phyloP scores from a whole-genome alignment of 2,797 vertebrate species.

The Helicolenus hilgendorfi region DNA sequence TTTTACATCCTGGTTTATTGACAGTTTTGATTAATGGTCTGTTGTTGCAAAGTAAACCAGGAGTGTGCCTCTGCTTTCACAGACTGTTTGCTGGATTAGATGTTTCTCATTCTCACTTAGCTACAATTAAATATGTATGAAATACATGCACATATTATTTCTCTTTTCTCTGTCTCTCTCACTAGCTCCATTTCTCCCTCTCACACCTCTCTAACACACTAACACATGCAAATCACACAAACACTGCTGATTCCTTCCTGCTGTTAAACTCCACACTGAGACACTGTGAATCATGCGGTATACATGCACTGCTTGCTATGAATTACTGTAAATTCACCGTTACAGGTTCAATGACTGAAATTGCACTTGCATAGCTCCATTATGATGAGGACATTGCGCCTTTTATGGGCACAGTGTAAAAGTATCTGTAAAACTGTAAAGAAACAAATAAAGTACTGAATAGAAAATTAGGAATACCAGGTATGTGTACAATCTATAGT shows the following conservation, averaged over 20 bases:
- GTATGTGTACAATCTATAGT: background rate
- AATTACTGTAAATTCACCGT: background rate
- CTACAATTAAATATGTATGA: background rate
- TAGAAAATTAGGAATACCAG: background rate
- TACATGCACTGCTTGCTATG: background rate
- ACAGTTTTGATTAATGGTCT: conserved; percentile 35
- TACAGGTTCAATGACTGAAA: background rate
- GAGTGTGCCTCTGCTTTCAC: background rate
- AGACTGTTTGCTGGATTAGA: conserved; percentile 2
- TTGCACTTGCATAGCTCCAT: background rate
- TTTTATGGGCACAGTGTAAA: background rate
- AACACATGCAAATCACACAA: conserved; percentile 1
- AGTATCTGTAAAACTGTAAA: background rate
- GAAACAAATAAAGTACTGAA: background rate
- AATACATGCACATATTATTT: background rate
- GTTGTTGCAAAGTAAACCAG: background rate
- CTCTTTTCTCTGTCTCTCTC: background rate
- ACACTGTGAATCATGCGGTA: background rate
- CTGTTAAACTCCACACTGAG: conserved; percentile 11
- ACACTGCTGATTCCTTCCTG: background rate
- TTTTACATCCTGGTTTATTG: conserved; percentile 20
- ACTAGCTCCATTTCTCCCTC: background rate
- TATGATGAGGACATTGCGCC: background rate
- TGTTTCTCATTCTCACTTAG: background rate
- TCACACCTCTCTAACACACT: conserved; percentile 17